Conservation (phyloP, 2,888 invertebrate species). For the Parapristionchus giblindavisi region DNA sequence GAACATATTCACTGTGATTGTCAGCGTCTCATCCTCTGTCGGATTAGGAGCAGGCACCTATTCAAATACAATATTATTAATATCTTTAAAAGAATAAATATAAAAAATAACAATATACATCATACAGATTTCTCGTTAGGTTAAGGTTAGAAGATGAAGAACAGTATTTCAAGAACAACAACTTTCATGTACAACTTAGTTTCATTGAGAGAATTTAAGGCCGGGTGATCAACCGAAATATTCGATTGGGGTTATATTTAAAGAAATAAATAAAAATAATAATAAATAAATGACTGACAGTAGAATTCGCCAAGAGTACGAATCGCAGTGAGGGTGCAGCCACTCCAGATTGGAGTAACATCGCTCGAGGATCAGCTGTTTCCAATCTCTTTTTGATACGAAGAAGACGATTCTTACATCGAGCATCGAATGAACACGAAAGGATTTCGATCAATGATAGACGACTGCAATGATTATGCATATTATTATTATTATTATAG, state of each 20-base stretch:
- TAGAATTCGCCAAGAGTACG: constrained; percentile 49
- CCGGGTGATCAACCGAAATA: too few relatives aligned
- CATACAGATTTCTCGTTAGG: too few relatives aligned
- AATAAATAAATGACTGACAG: too few relatives aligned
- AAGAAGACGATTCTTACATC: constrained; percentile 60
- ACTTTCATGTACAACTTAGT: too few relatives aligned
- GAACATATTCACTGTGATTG: constrained; percentile 62
- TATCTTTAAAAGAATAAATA: too few relatives aligned
- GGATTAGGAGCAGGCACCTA: constrained; percentile 30
- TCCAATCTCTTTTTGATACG: constrained; percentile 56
- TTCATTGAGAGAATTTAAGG: too few relatives aligned
- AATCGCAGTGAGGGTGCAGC: constrained; percentile 55
- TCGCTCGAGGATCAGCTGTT: constrained; percentile 46
- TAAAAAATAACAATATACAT: too few relatives aligned
- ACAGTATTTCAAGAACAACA: too few relatives aligned
- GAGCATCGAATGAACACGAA: constrained; percentile 55
- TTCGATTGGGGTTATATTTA: too few relatives aligned
- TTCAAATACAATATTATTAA: too few relatives aligned
- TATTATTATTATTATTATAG: not conserved
- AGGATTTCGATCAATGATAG: constrained; percentile 58
- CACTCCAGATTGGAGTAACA: constrained; percentile 48
- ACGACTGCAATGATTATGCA: constrained; percentile 46
- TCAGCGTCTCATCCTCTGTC: constrained; percentile 47
- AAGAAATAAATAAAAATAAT: too few relatives aligned
- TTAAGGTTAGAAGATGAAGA: too few relatives aligned